Evolutionary conservation across 2,888 invertebrate species (phyloP).

Genomic region (Hirtodrosophila confusa): DNA sequence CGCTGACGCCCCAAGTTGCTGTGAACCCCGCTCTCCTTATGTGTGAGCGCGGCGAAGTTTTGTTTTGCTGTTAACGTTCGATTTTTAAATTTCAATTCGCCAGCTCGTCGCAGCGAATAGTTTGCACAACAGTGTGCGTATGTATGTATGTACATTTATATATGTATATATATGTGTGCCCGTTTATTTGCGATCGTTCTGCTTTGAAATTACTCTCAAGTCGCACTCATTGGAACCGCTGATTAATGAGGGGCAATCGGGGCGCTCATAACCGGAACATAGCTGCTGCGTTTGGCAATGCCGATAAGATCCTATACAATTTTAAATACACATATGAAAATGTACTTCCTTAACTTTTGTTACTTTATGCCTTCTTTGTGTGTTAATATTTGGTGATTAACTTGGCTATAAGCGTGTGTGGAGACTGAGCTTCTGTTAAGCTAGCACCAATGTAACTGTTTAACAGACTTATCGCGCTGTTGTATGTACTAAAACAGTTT

Average conservation of each 20-base stretch:
- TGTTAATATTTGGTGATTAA: constrained; percentile 53
- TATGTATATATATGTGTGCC: constrained; percentile 11
- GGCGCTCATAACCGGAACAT: constrained; percentile 53
- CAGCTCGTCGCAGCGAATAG: constrained; percentile 12
- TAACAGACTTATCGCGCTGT: constrained; percentile 29
- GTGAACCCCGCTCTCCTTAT: constrained; percentile 11
- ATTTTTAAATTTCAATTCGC: constrained; percentile 59
- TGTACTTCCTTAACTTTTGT: constrained; percentile 8
- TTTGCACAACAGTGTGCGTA: neutral
- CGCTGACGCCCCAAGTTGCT: constrained; percentile 27
- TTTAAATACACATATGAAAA: neutral
- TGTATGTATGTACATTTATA: neutral
- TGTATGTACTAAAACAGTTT: constrained; percentile 48
- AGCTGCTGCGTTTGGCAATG: constrained; percentile 10
- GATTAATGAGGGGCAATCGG: constrained; percentile 49
- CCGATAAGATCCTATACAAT: constrained; percentile 19
- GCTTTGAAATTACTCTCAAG: constrained; percentile 45
- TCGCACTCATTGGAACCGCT: constrained; percentile 35
- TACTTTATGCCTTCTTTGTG: constrained; percentile 22
- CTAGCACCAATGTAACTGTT: constrained; percentile 28
- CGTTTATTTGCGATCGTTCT: constrained; percentile 60
- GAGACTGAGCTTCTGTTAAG: constrained; percentile 39
- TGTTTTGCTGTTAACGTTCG: constrained; percentile 49
- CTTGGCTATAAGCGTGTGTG: constrained; percentile 54
- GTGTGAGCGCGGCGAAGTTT: constrained; percentile 13